A percentile compares a stretch with the other conserved stretches of the same genome.
Conservation (phyloP, 2,113 vertebrate genomes). For the Silurus meridionalis region DNA sequence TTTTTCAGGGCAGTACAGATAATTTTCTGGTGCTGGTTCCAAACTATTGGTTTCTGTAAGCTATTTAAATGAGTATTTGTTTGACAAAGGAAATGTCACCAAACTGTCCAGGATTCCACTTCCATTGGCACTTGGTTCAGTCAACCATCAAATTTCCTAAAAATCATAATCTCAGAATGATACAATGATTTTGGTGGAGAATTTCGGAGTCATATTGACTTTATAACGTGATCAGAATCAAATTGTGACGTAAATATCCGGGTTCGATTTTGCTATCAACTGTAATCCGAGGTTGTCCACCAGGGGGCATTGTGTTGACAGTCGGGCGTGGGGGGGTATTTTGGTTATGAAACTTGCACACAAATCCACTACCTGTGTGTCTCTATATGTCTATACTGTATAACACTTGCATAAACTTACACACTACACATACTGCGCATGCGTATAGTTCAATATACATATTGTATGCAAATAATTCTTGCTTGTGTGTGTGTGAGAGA, state of each 20-base stretch:
- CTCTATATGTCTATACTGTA: not conserved
- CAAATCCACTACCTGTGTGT: not conserved
- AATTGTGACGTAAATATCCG: not conserved
- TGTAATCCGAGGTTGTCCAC: not conserved
- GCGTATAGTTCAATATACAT: not conserved
- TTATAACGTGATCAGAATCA: not conserved
- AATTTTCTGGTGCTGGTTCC: not conserved
- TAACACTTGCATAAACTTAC: not conserved
- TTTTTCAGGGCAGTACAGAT: not conserved
- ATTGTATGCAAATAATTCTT: not conserved
- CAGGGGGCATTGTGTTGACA: slow-evolving; percentile 8
- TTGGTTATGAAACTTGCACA: not conserved
- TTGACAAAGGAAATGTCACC: not conserved
- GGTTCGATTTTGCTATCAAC: not conserved
- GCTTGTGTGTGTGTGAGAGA: slow-evolving; percentile 29
- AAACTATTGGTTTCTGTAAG: not conserved
- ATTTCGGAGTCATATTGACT: not conserved
- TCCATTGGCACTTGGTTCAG: not conserved
- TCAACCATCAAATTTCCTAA: not conserved
- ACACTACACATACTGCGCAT: not conserved
- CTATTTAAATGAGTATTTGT: not conserved
- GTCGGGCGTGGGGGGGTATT: not conserved
- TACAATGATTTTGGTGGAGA: not conserved
- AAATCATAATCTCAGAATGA: not conserved
- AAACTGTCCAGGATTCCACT: not conserved